Evolutionary conservation across 2,888 invertebrate species (phyloP).

Genomic region (Pemphredon lugubris): DNA sequence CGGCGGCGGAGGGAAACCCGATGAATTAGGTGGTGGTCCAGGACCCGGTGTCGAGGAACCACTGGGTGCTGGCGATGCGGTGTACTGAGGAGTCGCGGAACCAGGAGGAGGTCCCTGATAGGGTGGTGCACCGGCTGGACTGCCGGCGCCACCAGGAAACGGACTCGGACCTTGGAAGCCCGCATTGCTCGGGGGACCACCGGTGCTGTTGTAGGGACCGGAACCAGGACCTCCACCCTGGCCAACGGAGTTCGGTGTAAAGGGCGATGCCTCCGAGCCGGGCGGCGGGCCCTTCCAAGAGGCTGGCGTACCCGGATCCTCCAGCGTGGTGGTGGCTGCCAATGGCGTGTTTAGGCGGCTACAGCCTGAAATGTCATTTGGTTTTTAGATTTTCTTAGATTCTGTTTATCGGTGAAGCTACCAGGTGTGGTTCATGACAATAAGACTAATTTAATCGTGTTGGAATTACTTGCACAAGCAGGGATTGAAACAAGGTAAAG

Average conservation of each 20-base stretch:
- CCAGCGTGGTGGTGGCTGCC: slow-evolving; percentile 86
- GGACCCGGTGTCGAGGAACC: slow-evolving; percentile 92
- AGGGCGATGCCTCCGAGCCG: slow-evolving; percentile 86
- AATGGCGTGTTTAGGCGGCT: slow-evolving; percentile 85
- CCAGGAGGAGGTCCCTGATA: slow-evolving; percentile 88
- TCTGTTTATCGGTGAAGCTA: too few species aligned
- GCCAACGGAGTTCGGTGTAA: slow-evolving; percentile 85
- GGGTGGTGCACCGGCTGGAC: slow-evolving; percentile 88
- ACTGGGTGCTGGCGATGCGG: slow-evolving; percentile 92
- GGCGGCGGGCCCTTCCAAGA: slow-evolving; percentile 91
- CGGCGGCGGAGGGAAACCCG: slow-evolving; percentile 78
- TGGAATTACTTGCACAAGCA: too few species aligned
- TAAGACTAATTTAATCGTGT: too few species aligned
- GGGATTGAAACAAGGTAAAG: too few species aligned
- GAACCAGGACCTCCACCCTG: slow-evolving; percentile 82
- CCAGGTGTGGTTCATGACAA: too few species aligned
- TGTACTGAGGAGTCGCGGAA: slow-evolving; percentile 91
- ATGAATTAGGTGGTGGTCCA: slow-evolving; percentile 83
- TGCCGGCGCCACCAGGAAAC: slow-evolving; percentile 87
- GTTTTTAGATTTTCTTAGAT: too few species aligned
- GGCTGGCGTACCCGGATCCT: slow-evolving; percentile 85
- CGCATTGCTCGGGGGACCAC: slow-evolving; percentile 80
- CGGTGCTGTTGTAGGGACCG: slow-evolving; percentile 81
- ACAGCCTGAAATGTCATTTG: slow-evolving; percentile 87
- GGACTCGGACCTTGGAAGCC: slow-evolving; percentile 85